These are phyloP conservation scores for Yponomeuta malinellus DNA, from an alignment of 2,888 invertebrate species.

Conservation along the genomic window DNA sequence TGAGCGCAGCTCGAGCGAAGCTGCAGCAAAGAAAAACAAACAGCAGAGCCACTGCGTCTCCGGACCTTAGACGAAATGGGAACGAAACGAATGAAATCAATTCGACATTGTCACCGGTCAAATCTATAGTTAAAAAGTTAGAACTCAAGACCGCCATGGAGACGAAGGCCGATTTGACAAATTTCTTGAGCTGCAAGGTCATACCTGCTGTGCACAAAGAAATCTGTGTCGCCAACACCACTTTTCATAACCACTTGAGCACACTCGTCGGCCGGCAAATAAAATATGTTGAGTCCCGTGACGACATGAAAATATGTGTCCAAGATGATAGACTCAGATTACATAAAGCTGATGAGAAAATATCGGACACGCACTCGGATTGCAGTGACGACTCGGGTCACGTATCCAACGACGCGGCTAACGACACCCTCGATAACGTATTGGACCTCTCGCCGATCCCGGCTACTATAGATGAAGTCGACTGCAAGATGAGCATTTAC, in stretches of 20 bases:
- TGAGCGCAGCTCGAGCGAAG: slow-evolving; percentile 67
- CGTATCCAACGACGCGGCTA: slow-evolving; percentile 87
- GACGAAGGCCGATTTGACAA: slow-evolving; percentile 52
- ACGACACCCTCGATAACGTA: slow-evolving; percentile 76
- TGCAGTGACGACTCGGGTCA: slow-evolving; percentile 89
- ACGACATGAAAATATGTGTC: slow-evolving; percentile 58
- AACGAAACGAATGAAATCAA: slow-evolving; percentile 50
- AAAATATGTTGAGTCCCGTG: slow-evolving; percentile 58
- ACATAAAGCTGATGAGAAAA: slow-evolving; percentile 65
- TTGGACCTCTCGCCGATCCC: slow-evolving; percentile 52
- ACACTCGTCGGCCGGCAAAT: slow-evolving; percentile 71
- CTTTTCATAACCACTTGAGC: slow-evolving; percentile 69
- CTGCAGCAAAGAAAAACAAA: slow-evolving; percentile 65
- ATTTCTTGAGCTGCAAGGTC: slow-evolving; percentile 63
- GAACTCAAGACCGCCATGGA: slow-evolving; percentile 67
- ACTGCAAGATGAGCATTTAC: slow-evolving; percentile 47
- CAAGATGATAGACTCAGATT: slow-evolving; percentile 52
- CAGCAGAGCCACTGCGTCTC: slow-evolving; percentile 57
- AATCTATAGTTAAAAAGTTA: slow-evolving; percentile 67
- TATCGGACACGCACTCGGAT: slow-evolving; percentile 78
- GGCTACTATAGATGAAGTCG: slow-evolving; percentile 52
- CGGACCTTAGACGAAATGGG: slow-evolving; percentile 53
- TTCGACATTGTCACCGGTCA: slow-evolving; percentile 64
- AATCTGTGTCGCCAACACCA: slow-evolving; percentile 65
- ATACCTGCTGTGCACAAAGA: slow-evolving; percentile 68